Evolutionary conservation across 2,113 vertebrate genomes (phyloP).

Genomic region (Xenopus borealis): DNA sequence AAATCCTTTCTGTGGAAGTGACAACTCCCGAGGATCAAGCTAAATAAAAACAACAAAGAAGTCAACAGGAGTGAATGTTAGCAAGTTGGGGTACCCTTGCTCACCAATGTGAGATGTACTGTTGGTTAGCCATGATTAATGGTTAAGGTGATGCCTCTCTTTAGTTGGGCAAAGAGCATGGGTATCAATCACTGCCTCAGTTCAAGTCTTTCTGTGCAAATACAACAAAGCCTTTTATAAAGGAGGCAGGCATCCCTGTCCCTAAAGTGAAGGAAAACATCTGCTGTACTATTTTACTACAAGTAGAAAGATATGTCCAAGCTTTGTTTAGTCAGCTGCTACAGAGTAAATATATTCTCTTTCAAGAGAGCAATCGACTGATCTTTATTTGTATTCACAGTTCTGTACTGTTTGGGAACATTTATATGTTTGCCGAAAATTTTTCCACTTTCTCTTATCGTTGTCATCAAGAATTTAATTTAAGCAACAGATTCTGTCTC

Average conservation of each 20-base stretch:
- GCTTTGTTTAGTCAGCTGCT: not conserved
- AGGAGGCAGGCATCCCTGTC: not conserved
- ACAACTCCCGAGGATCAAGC: conserved; percentile 15
- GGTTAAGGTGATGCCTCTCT: no score
- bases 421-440: no score
- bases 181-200: not conserved
- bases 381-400: no score
- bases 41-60: not conserved
- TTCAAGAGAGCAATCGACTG: not conserved
- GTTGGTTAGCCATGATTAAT: no score
- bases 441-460: no score
- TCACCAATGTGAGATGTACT: not conserved
- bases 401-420: no score
- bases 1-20: conserved; percentile 16
- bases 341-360: not conserved
- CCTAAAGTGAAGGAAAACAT: not conserved
- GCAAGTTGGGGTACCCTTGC: not conserved
- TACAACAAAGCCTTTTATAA: not conserved
- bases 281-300: not conserved
- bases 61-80: not conserved
- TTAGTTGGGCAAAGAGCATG: not conserved
- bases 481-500: no score
- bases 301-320: not conserved
- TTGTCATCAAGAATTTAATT: no score
- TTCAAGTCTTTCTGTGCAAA: not conserved